Evolutionary conservation across 1,140 invertebrate genomes (phyloP).

Genomic region (Nasonia longicornis): DNA sequence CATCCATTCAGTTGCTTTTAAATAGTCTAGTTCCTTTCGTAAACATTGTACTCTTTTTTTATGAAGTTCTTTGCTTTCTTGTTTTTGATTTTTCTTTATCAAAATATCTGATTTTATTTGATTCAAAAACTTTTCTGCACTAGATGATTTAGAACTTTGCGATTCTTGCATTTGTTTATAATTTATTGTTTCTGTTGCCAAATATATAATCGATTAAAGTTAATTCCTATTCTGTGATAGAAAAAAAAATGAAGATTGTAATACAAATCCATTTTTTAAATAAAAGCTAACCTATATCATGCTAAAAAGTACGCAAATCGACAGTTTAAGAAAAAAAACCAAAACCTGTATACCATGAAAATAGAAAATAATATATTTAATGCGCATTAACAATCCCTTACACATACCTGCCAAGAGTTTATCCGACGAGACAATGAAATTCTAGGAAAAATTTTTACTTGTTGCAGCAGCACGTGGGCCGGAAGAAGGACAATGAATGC

Average conservation of each 20-base stretch:
- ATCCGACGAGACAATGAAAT: background rate
- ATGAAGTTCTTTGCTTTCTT: slow-evolving; percentile 67
- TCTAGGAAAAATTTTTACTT: background rate
- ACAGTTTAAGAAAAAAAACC: background rate
- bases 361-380: background rate
- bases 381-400: no score
- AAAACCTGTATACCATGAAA: background rate
- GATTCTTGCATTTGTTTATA: slow-evolving; percentile 53
- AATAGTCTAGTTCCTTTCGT: slow-evolving; percentile 75
- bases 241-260: no score
- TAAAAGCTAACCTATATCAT: background rate
- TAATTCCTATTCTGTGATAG: no score
- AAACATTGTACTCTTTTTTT: slow-evolving; percentile 74
- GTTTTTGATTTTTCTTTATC: slow-evolving; percentile 61
- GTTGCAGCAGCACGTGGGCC: background rate
- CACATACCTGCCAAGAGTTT: background rate
- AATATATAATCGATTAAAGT: background rate
- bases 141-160: slow-evolving; percentile 61
- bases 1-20: slow-evolving; percentile 79
- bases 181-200: background rate
- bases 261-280: no score
- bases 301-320: no score
- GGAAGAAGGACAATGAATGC: background rate
- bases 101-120: slow-evolving; percentile 64
- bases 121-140: slow-evolving; percentile 60